phyloP scores from a whole-genome alignment of 2,888 invertebrate species.

The Tridacna crocea region DNA sequence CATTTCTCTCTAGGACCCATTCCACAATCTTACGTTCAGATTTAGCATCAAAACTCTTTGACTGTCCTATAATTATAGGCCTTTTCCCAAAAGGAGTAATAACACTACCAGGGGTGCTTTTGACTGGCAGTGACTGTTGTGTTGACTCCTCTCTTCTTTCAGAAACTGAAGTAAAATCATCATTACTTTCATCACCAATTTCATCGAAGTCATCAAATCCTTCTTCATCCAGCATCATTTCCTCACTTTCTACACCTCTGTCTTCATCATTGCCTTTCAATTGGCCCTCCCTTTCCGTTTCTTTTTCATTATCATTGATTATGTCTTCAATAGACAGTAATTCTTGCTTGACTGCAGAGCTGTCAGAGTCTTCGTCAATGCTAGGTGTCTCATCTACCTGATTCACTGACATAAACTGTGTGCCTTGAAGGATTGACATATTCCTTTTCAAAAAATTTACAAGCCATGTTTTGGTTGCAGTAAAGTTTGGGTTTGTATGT shows the following conservation, averaged over 20 bases:
- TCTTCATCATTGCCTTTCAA: constrained; percentile 33
- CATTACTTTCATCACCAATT: constrained; percentile 37
- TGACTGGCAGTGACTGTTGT: constrained; percentile 12
- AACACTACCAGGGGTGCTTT: constrained; percentile 5
- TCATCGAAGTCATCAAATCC: constrained; percentile 35
- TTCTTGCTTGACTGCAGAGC: constrained; percentile 41
- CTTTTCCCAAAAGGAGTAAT: constrained; percentile 56
- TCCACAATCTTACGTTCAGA: constrained; percentile 59
- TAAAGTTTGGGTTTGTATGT: constrained; percentile 52
- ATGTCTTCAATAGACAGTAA: constrained; percentile 23
- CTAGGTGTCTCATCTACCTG: constrained; percentile 2
- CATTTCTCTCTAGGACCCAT: constrained; percentile 57
- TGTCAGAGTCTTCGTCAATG: not conserved
- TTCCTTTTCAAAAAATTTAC: constrained; percentile 54
- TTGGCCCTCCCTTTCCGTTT: not conserved
- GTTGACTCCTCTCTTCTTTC: constrained; percentile 1
- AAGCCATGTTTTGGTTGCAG: constrained; percentile 59
- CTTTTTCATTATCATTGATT: constrained; percentile 1
- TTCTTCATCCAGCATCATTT: constrained; percentile 42
- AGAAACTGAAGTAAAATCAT: constrained; percentile 17
- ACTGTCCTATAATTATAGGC: constrained; percentile 54
- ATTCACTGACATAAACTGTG: constrained; percentile 44
- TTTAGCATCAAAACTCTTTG: constrained; percentile 58
- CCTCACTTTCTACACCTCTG: constrained; percentile 41
- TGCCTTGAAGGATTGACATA: constrained; percentile 55